Percentiles rank a stretch among this genome's conserved stretches.
Evolutionary conservation across 2,797 vertebrate genomes (phyloP).

Genomic region (Malacoraja senta): DNA sequence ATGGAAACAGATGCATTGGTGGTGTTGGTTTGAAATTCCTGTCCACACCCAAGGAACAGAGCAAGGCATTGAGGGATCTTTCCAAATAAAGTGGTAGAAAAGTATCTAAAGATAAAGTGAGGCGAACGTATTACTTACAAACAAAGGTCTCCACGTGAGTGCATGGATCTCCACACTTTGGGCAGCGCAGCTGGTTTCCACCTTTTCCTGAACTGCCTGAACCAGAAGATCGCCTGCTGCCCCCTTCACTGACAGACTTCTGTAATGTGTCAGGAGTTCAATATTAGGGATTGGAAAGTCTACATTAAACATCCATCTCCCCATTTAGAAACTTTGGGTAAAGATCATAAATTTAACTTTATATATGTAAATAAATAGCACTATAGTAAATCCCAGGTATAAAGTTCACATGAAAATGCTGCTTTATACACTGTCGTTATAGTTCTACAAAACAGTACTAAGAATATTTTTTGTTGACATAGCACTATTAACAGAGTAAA

Average conservation of each 20-base stretch:
- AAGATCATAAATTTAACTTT: not conserved
- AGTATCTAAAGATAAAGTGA: not conserved
- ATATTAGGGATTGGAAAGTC: not conserved
- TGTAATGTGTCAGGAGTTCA: slow-evolving; percentile 45
- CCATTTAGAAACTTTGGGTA: not conserved
- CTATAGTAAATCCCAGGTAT: not conserved
- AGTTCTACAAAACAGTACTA: not conserved
- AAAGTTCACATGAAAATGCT: too few species aligned
- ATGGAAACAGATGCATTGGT: not conserved
- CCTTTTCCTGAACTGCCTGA: slow-evolving; percentile 90
- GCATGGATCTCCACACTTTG: slow-evolving; percentile 91
- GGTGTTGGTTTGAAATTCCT: not conserved
- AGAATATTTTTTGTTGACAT: too few species aligned
- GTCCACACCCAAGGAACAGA: not conserved
- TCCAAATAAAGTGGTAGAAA: not conserved
- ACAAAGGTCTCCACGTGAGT: slow-evolving; percentile 97
- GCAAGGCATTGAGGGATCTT: not conserved
- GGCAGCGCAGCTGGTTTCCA: slow-evolving; percentile 85
- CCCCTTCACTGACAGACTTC: slow-evolving; percentile 73
- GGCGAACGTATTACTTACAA: slow-evolving; percentile 68
- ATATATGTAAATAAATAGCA: slow-evolving; percentile 40
- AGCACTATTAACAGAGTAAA: too few species aligned
- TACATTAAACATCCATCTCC: not conserved
- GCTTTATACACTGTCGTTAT: not conserved
- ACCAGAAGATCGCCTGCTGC: slow-evolving; percentile 67